phyloP scores from a whole-genome alignment of 1,140 invertebrate genomes.

The Pseudomyrmex gracilis region DNA sequence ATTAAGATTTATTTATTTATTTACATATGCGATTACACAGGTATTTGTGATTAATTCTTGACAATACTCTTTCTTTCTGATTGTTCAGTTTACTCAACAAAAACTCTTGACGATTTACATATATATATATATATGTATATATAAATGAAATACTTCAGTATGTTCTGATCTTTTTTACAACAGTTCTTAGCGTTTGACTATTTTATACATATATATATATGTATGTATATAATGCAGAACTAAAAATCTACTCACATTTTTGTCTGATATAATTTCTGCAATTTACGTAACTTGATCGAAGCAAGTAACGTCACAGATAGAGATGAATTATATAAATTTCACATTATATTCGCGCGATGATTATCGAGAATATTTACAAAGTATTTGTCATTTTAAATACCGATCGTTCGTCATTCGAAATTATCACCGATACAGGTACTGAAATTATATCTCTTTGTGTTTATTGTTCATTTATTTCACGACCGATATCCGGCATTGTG shows the following conservation, averaged over 20 bases:
- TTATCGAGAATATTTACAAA: slow-evolving; percentile 61
- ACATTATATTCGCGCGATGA: slow-evolving; percentile 7
- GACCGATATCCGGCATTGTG: slow-evolving; percentile 1
- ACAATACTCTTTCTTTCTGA: slow-evolving; percentile 41
- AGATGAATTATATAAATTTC: slow-evolving; percentile 24
- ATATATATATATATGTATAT: slow-evolving; percentile 14
- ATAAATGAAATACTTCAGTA: slow-evolving; percentile 11
- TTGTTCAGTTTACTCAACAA: slow-evolving; percentile 47
- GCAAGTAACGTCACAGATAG: slow-evolving; percentile 51
- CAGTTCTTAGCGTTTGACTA: not conserved
- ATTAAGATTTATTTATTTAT: slow-evolving; percentile 74
- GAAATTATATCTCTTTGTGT: slow-evolving; percentile 47
- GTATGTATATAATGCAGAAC: not conserved
- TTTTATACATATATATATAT: not conserved
- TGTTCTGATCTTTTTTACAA: slow-evolving; percentile 22
- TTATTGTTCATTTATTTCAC: slow-evolving; percentile 39
- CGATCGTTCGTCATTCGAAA: slow-evolving; percentile 44
- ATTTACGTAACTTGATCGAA: slow-evolving; percentile 41
- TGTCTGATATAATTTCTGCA: slow-evolving; percentile 24
- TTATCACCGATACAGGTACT: slow-evolving; percentile 50
- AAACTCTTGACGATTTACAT: slow-evolving; percentile 51
- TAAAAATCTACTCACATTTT: slow-evolving; percentile 12
- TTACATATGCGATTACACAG: slow-evolving; percentile 66
- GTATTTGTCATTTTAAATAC: slow-evolving; percentile 27
- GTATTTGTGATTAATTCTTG: slow-evolving; percentile 69